Conservation (phyloP, 2,113 vertebrate species). For the Carassius carassius region DNA sequence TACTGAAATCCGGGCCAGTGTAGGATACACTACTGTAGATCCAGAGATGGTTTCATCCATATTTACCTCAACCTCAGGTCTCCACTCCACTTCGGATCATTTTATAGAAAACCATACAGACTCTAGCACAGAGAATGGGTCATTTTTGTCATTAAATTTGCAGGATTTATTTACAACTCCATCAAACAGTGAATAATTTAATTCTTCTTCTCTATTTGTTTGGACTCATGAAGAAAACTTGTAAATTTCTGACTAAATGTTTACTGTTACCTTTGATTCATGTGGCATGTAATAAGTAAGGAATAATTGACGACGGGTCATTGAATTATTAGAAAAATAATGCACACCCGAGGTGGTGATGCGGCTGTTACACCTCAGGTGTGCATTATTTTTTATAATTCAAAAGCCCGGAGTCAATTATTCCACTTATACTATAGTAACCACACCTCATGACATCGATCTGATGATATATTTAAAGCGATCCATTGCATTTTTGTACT, state of each 20-base stretch:
- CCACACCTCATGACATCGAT: too few species aligned
- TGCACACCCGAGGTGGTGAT: too few species aligned
- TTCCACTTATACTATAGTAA: too few species aligned
- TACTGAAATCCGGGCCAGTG: constrained; percentile 18
- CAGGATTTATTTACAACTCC: background rate
- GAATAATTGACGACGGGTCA: too few species aligned
- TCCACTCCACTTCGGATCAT: background rate
- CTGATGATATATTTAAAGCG: too few species aligned
- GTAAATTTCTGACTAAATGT: background rate
- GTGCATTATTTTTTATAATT: too few species aligned
- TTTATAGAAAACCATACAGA: background rate
- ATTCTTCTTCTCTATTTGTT: background rate
- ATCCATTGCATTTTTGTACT: too few species aligned
- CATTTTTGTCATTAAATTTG: background rate
- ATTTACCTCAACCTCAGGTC: background rate
- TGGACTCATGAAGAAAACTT: background rate
- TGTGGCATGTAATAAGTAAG: background rate
- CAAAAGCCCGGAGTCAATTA: too few species aligned
- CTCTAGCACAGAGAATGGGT: background rate
- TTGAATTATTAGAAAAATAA: too few species aligned
- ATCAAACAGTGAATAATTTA: background rate
- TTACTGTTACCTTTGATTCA: background rate
- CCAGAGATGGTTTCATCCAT: constrained; percentile 7
- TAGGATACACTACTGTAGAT: background rate
- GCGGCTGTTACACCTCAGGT: too few species aligned